Percentiles rank a stretch among this genome's conserved stretches.
Evolutionary conservation across 2,888 invertebrate species (phyloP).

Genomic region (Aspidiotus destructor): DNA sequence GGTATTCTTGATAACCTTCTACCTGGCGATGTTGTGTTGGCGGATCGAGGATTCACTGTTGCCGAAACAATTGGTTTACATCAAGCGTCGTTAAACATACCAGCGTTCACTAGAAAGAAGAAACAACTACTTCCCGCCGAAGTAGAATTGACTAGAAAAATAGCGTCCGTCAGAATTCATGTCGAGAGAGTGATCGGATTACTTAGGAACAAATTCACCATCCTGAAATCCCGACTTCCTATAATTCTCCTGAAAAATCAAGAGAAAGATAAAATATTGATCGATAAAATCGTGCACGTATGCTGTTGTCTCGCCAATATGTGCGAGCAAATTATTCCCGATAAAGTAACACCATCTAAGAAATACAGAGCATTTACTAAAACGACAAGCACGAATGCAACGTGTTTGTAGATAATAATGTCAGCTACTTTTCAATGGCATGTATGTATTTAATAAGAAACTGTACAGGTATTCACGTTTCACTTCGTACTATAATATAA

Average conservation of each 20-base stretch:
- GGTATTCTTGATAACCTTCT: conserved; percentile 36
- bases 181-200: conserved; percentile 21
- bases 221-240: not conserved
- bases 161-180: conserved; percentile 17
- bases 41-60: conserved; percentile 37
- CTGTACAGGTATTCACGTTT: too few relatives aligned
- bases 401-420: too few relatives aligned
- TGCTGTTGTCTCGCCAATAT: conserved; percentile 17
- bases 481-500: not conserved
- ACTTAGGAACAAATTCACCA: conserved; percentile 17
- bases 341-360: not conserved
- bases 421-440: too few relatives aligned
- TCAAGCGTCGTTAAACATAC: conserved; percentile 5
- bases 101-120: conserved; percentile 1
- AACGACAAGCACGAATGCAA: too few relatives aligned
- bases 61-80: conserved; percentile 31
- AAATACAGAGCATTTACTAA: not conserved
- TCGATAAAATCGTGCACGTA: conserved; percentile 20
- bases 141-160: conserved; percentile 17
- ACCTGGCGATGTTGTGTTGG: conserved; percentile 35
- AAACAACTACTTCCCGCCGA: conserved; percentile 6
- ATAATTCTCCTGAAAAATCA: conserved; percentile 11
- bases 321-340: conserved; percentile 17
- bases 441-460: too few relatives aligned
- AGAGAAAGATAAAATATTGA: conserved; percentile 7